These are phyloP conservation scores for Lordiphosa clarofinis DNA, from an alignment of 1,140 invertebrate genomes.

Conservation along the genomic window DNA sequence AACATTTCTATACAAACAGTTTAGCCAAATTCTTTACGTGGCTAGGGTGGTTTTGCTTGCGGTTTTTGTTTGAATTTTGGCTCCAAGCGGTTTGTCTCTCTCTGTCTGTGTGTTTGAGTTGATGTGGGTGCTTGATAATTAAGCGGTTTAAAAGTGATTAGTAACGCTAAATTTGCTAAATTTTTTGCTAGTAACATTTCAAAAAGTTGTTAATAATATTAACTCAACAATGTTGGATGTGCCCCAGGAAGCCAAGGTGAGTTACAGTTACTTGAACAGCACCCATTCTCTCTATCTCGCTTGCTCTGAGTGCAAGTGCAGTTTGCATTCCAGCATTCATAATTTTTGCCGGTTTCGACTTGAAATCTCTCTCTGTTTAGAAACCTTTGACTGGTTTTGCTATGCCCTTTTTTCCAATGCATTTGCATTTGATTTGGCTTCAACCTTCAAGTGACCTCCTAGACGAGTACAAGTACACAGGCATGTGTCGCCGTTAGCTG, in stretches of 20 bases:
- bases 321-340: slow-evolving; percentile 54
- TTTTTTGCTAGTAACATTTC: slow-evolving; percentile 1
- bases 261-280: slow-evolving; percentile 6
- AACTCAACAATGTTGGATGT: slow-evolving; percentile 70
- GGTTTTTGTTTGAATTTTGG: slow-evolving; percentile 3
- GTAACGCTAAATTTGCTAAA: slow-evolving; percentile 20
- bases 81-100: neutral
- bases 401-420: slow-evolving; percentile 9
- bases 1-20: slow-evolving; percentile 20
- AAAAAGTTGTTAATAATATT: slow-evolving; percentile 5
- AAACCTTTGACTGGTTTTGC: slow-evolving; percentile 41
- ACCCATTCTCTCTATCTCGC: neutral
- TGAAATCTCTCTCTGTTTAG: slow-evolving; percentile 20
- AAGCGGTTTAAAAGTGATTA: slow-evolving; percentile 17
- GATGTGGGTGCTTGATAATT: slow-evolving; percentile 6
- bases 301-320: slow-evolving; percentile 18
- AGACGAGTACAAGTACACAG: slow-evolving; percentile 33
- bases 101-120: neutral
- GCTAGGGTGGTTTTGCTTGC: slow-evolving; percentile 16
- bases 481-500: slow-evolving; percentile 24
- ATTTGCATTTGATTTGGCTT: slow-evolving; percentile 38
- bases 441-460: slow-evolving; percentile 72
- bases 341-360: slow-evolving; percentile 34
- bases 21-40: slow-evolving; percentile 37
- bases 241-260: slow-evolving; percentile 73